Percentiles rank a stretch among this genome's conserved stretches.
Evolutionary conservation across 2,797 vertebrate species (phyloP).

Genomic region (Emys orbicularis): DNA sequence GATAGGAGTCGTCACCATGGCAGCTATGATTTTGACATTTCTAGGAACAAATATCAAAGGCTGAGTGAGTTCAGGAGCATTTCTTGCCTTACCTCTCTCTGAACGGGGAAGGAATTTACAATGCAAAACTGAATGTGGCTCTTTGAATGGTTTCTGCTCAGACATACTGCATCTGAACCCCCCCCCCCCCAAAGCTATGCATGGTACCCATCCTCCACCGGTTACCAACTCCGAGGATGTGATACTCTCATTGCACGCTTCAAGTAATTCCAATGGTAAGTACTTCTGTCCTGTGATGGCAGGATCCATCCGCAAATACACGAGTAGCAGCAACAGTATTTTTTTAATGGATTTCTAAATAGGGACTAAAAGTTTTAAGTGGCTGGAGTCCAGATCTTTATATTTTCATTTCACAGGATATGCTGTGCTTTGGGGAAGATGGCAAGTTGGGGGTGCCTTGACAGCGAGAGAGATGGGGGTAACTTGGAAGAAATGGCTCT

Average conservation of each 20-base stretch:
- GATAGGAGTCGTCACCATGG: neutral
- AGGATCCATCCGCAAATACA: neutral
- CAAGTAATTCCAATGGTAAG: neutral
- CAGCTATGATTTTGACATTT: neutral
- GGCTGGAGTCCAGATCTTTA: neutral
- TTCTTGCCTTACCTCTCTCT: conserved; percentile 1
- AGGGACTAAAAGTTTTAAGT: neutral
- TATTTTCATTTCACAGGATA: neutral
- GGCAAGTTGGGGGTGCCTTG: fast-evolving
- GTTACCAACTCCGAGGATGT: neutral
- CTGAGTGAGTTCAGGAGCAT: neutral
- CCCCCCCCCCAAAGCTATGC: neutral
- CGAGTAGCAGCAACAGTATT: neutral
- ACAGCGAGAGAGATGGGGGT: neutral
- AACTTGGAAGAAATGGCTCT: neutral
- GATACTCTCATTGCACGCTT: neutral
- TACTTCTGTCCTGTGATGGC: neutral
- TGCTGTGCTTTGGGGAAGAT: neutral
- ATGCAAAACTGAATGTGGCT: no score
- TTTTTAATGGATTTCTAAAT: neutral
- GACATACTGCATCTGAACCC: neutral
- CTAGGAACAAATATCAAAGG: conserved; percentile 14
- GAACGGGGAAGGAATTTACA: neutral
- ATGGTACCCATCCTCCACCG: neutral
- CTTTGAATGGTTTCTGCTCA: neutral